These are phyloP conservation scores for Pentalonia nigronervosa DNA, from an alignment of 1,140 invertebrate genomes.

Conservation along the genomic window DNA sequence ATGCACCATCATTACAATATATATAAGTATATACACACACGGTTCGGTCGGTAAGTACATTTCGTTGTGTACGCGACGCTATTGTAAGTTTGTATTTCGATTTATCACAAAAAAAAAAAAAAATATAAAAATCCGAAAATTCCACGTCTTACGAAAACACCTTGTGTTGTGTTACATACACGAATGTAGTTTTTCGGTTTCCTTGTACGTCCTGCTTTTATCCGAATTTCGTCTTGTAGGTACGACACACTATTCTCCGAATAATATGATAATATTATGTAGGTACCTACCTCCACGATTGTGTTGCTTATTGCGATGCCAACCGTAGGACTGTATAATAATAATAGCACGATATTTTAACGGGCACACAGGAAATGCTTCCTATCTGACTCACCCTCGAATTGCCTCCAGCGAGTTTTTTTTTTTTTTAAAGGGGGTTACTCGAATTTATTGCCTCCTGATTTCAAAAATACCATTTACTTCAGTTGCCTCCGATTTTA, in stretches of 20 bases:
- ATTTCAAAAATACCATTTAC: too few species aligned
- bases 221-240: background rate
- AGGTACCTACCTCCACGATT: too few species aligned
- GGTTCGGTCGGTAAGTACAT: constrained; percentile 19
- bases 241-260: background rate
- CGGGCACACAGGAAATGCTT: too few species aligned
- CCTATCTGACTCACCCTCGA: too few species aligned
- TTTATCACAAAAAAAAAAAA: background rate
- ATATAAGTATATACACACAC: background rate
- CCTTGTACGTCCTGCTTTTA: background rate
- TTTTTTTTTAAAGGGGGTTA: too few species aligned
- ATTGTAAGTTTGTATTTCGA: constrained; percentile 27
- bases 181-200: background rate
- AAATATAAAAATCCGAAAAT: background rate
- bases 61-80: background rate
- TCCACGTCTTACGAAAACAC: background rate
- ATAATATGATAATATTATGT: background rate
- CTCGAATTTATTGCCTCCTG: too few species aligned
- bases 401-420: too few species aligned
- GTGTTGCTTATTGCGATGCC: too few species aligned
- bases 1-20: constrained; percentile 9
- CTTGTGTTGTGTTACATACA: background rate
- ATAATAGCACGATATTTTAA: too few species aligned
- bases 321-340: too few species aligned
- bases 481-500: too few species aligned